phyloP scores from a whole-genome alignment of 1,140 invertebrate genomes.

The Drosophila athabasca region DNA sequence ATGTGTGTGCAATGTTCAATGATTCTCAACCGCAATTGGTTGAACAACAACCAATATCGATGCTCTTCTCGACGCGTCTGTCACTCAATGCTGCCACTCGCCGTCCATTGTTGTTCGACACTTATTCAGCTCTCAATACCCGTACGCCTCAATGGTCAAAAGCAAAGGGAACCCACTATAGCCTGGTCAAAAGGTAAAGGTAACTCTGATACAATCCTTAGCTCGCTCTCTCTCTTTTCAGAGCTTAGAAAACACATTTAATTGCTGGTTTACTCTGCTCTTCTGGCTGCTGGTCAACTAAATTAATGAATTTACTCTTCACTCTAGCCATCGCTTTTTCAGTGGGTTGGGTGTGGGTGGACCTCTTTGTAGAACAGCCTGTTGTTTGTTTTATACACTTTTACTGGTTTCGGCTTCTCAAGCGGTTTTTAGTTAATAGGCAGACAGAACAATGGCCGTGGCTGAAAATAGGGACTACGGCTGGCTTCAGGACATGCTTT shows the following conservation, averaged over 20 bases:
- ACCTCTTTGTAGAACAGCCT: no score
- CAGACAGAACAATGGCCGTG: conserved; percentile 24
- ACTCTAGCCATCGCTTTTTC: no score
- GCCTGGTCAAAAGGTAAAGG: background rate
- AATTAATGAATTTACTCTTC: conserved; percentile 10
- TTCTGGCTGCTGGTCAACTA: conserved; percentile 7
- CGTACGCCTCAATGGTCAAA: conserved; percentile 40
- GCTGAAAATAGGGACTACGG: background rate
- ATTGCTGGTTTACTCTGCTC: background rate
- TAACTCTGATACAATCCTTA: background rate
- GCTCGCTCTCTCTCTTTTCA: no score
- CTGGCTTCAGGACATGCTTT: background rate
- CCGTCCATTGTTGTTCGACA: background rate
- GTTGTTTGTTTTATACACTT: no score
- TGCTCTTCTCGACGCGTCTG: conserved; percentile 25
- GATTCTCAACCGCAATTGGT: conserved; percentile 58
- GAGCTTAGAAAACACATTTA: conserved; percentile 1
- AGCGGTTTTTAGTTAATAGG: conserved; percentile 27
- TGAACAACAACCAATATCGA: conserved; percentile 13
- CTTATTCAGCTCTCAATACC: conserved; percentile 12
- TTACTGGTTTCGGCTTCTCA: conserved; percentile 11
- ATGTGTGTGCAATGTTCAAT: conserved; percentile 31
- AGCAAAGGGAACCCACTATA: background rate
- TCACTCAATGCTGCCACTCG: conserved; percentile 49
- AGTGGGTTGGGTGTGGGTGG: no score